A percentile compares a stretch with the other conserved stretches of the same genome.
phyloP scores from a whole-genome alignment of 1,140 invertebrate species.

The Lasaia peninsularis region DNA sequence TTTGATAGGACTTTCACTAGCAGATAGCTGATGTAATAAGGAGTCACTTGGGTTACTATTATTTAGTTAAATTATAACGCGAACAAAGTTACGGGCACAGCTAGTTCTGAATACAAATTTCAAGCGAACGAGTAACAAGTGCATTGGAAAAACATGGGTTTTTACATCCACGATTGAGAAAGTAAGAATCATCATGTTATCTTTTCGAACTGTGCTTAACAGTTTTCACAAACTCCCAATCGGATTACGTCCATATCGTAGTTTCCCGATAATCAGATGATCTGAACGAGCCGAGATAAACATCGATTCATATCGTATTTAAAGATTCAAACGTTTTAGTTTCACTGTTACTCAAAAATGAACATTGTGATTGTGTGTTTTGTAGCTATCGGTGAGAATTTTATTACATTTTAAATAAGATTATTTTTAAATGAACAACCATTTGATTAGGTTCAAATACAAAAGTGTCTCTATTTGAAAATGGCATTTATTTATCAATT shows the following conservation, averaged over 20 bases:
- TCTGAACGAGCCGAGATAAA: neutral
- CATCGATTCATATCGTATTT: constrained; percentile 10
- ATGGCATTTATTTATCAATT: too few relatives aligned
- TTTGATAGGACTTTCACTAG: too few relatives aligned
- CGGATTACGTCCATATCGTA: neutral
- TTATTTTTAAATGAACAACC: too few relatives aligned
- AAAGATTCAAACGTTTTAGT: constrained; percentile 13
- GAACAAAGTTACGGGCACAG: too few relatives aligned
- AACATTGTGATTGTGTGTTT: constrained; percentile 2
- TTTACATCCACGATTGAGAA: neutral
- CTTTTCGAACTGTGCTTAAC: neutral
- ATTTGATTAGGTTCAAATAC: too few relatives aligned
- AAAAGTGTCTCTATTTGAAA: too few relatives aligned
- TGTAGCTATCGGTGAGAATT: neutral
- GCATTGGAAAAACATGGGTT: too few relatives aligned
- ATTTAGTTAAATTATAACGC: too few relatives aligned
- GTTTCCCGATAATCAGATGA: neutral
- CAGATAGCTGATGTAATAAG: too few relatives aligned
- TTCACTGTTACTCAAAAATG: constrained; percentile 14
- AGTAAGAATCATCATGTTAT: neutral
- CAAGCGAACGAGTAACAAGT: too few relatives aligned
- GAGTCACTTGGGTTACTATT: too few relatives aligned
- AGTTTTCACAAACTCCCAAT: neutral
- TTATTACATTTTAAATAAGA: neutral
- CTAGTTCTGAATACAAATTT: too few relatives aligned